Evolutionary conservation across 2,113 vertebrate species (phyloP).

Genomic region (Tenebrosternarchus preto): DNA sequence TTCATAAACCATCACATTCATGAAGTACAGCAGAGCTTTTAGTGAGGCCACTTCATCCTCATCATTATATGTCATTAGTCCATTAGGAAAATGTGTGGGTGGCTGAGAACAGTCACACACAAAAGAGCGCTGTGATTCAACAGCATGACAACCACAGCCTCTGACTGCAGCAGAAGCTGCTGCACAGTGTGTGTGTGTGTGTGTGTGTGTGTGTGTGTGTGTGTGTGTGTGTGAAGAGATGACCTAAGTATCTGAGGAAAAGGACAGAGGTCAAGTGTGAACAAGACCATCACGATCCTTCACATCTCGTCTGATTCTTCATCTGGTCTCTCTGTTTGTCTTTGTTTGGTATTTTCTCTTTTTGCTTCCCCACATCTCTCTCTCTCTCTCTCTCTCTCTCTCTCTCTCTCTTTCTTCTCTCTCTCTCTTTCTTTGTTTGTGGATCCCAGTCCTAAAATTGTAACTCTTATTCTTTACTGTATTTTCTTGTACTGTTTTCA

Average conservation of each 20-base stretch:
- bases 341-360: constrained; percentile 5
- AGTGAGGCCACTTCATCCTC: background rate
- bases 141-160: constrained; percentile 38
- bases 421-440: too few species aligned
- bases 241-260: constrained; percentile 46
- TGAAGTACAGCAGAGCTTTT: constrained; percentile 12
- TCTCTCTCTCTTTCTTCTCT: too few species aligned
- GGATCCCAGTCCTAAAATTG: too few species aligned
- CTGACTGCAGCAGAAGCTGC: constrained; percentile 25
- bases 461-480: too few species aligned
- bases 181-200: constrained; percentile 29
- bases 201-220: constrained; percentile 25
- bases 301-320: constrained; percentile 32
- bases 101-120: constrained; percentile 41
- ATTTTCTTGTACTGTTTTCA: too few species aligned
- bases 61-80: constrained; percentile 36
- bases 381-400: constrained; percentile 13
- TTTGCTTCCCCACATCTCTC: background rate
- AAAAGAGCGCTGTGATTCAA: constrained; percentile 48
- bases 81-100: constrained; percentile 54
- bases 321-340: constrained; percentile 12
- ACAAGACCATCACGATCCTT: constrained; percentile 38
- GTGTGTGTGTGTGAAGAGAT: constrained; percentile 36
- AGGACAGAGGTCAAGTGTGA: constrained; percentile 52
- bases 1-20: constrained; percentile 15